A percentile compares a stretch with the other conserved stretches of the same genome.
These are phyloP conservation scores for Heliconius ismenius DNA, from an alignment of 2,888 invertebrate genomes.

Conservation along the genomic window DNA sequence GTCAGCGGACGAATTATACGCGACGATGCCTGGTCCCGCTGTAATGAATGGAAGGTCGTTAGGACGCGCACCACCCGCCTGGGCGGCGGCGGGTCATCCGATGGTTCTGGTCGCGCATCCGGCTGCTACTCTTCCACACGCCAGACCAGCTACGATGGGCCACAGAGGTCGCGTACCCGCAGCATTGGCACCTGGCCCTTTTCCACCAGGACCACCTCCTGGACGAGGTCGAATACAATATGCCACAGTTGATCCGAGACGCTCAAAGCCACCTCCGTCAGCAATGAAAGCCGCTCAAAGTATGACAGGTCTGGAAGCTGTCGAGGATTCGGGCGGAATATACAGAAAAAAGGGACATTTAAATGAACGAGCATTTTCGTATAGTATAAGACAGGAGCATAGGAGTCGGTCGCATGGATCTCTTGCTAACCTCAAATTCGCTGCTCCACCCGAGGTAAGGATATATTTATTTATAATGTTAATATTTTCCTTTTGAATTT, in stretches of 20 bases:
- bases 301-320: conserved; percentile 85
- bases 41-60: conserved; percentile 72
- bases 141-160: conserved; percentile 77
- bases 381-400: conserved; percentile 96
- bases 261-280: conserved; percentile 83
- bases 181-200: conserved; percentile 76
- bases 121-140: conserved; percentile 73
- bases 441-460: conserved; percentile 85
- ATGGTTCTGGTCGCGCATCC: conserved; percentile 78
- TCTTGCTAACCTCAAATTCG: conserved; percentile 94
- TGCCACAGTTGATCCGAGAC: conserved; percentile 84
- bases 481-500: background rate
- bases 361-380: conserved; percentile 95
- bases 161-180: conserved; percentile 83
- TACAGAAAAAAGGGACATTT: conserved; percentile 95
- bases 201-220: conserved; percentile 65
- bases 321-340: conserved; percentile 86
- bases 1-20: conserved; percentile 83
- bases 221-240: conserved; percentile 79
- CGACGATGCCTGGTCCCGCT: conserved; percentile 78
- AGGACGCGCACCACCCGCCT: conserved; percentile 74
- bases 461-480: background rate
- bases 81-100: conserved; percentile 72
- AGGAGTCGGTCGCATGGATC: conserved; percentile 95
- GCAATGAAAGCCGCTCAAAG: conserved; percentile 86